Evolutionary conservation across 2,888 invertebrate species (phyloP).

Genomic region (Volucella zonaria): DNA sequence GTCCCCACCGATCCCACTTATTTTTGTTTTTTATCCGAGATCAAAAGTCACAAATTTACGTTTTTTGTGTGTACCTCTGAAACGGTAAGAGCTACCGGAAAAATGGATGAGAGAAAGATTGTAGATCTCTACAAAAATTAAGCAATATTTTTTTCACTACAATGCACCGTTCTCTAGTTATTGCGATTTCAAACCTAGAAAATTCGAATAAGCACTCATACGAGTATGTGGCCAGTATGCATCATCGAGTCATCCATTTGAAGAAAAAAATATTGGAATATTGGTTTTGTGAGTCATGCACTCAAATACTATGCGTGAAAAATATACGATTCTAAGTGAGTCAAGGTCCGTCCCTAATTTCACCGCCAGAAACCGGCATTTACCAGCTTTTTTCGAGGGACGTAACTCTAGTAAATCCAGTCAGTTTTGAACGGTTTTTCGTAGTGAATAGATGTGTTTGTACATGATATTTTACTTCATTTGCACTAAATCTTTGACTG

Average conservation of each 20-base stretch:
- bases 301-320: neutral
- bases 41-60: neutral
- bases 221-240: neutral
- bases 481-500: neutral
- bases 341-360: too few relatives aligned
- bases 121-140: neutral
- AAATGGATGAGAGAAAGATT: neutral
- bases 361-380: too few relatives aligned
- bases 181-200: too few relatives aligned
- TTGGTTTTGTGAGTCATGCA: neutral
- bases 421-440: too few relatives aligned
- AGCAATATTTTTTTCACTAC: too few relatives aligned
- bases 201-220: too few relatives aligned
- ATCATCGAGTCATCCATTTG: neutral
- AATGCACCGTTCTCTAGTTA: too few relatives aligned
- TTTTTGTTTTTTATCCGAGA: neutral
- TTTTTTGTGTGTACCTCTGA: neutral
- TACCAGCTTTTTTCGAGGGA: too few relatives aligned
- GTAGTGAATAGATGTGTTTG: neutral
- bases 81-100: neutral
- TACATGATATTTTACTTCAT: neutral
- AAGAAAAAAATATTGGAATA: neutral
- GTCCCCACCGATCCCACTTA: neutral
- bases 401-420: too few relatives aligned
- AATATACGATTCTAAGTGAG: too few relatives aligned